Conservation (phyloP, 2,888 invertebrate genomes). For the Kuschelorhynchus macadamiae region DNA sequence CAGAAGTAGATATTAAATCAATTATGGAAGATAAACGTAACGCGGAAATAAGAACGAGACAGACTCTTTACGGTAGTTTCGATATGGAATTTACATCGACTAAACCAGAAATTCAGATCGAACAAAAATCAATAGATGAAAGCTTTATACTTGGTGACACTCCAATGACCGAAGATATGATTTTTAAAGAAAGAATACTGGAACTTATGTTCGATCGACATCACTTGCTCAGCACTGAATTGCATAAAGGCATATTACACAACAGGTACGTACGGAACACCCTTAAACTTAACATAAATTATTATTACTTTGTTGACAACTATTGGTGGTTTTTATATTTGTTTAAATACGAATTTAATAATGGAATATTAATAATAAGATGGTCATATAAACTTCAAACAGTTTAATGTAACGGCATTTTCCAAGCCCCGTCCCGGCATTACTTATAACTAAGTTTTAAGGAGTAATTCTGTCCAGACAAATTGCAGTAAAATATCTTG, state of each 20-base stretch:
- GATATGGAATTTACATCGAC: neutral
- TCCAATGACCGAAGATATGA: neutral
- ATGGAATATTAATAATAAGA: no score
- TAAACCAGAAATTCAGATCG: conserved; percentile 10
- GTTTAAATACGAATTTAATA: no score
- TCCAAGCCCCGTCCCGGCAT: no score
- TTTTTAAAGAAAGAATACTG: conserved; percentile 58
- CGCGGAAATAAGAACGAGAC: conserved; percentile 40
- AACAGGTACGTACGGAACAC: no score
- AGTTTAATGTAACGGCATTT: no score
- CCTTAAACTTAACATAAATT: no score
- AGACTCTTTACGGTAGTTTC: neutral
- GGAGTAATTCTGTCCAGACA: no score
- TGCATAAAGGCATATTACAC: conserved; percentile 57
- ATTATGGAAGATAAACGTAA: conserved; percentile 50
- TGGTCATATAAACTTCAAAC: no score
- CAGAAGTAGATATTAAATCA: conserved; percentile 52
- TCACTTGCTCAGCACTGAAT: conserved; percentile 63
- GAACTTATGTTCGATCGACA: conserved; percentile 65
- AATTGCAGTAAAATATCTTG: no score
- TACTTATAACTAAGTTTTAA: no score
- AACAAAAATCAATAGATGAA: conserved; percentile 37
- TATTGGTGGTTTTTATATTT: no score
- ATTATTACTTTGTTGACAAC: no score
- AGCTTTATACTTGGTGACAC: conserved; percentile 37